Evolutionary conservation across 37 sponge, comb jelly and placozoan genomes (phyloP).

Genomic region (Amphimedon queenslandica): DNA sequence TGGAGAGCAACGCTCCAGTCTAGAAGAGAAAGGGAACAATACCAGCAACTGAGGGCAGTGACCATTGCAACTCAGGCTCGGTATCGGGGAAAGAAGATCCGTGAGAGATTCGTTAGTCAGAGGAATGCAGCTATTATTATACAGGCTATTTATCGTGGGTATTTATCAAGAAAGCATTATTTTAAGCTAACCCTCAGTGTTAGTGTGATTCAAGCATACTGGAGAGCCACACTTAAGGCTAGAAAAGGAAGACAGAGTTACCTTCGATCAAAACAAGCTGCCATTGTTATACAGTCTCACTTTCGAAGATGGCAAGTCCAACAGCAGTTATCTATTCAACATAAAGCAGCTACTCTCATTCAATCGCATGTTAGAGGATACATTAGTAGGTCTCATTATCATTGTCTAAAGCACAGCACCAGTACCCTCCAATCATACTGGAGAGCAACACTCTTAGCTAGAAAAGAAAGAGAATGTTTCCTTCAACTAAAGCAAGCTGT

Average conservation of each 20-base stretch:
- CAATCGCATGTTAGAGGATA: background rate
- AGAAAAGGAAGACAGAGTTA: background rate
- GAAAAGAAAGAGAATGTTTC: slow-evolving; percentile 1
- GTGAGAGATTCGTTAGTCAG: background rate
- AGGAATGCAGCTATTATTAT: slow-evolving; percentile 16
- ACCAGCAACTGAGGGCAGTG: slow-evolving; percentile 1
- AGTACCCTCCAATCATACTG: background rate
- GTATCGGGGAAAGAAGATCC: background rate
- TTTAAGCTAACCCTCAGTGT: background rate
- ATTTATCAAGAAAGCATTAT: slow-evolving; percentile 18
- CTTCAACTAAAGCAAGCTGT: slow-evolving; percentile 1
- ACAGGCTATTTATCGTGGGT: slow-evolving; percentile 8
- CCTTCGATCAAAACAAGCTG: slow-evolving; percentile 14
- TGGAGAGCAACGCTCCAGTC: background rate
- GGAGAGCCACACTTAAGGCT: background rate
- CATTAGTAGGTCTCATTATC: background rate
- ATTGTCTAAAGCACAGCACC: background rate
- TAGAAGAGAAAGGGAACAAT: background rate
- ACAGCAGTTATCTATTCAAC: background rate
- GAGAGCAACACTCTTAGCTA: background rate
- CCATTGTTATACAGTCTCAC: slow-evolving; percentile 32
- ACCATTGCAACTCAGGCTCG: slow-evolving; percentile 14
- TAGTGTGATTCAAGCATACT: slow-evolving; percentile 2
- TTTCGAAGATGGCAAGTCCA: slow-evolving; percentile 4
- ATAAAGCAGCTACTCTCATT: background rate